phyloP scores from a whole-genome alignment of 2,888 invertebrate species.

The Agriopis marginaria region DNA sequence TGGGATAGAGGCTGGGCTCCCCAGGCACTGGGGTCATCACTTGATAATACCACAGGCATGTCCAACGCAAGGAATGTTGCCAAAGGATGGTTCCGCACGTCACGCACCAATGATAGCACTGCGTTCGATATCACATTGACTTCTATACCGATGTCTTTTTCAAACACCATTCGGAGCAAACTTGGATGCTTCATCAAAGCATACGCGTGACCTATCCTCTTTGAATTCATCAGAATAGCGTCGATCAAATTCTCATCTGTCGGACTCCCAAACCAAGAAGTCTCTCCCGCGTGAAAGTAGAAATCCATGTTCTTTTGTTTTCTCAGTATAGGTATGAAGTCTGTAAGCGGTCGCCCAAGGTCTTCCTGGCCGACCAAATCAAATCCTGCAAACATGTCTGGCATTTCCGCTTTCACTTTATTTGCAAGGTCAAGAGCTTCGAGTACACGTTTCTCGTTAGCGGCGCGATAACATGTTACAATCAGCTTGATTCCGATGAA shows the following conservation, averaged over 20 bases:
- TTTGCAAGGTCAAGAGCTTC: slow-evolving; percentile 69
- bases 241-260: slow-evolving; percentile 92
- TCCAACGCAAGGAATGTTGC: slow-evolving; percentile 88
- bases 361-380: slow-evolving; percentile 95
- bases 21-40: slow-evolving; percentile 94
- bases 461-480: slow-evolving; percentile 70
- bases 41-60: slow-evolving; percentile 91
- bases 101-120: slow-evolving; percentile 89
- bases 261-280: slow-evolving; percentile 89
- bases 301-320: slow-evolving; percentile 85
- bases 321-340: slow-evolving; percentile 86
- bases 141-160: slow-evolving; percentile 89
- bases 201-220: slow-evolving; percentile 93
- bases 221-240: slow-evolving; percentile 90
- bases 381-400: slow-evolving; percentile 91
- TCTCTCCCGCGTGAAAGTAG: slow-evolving; percentile 94
- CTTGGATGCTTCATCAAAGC: slow-evolving; percentile 91
- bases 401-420: slow-evolving; percentile 80
- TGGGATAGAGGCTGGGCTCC: slow-evolving; percentile 90
- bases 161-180: slow-evolving; percentile 84
- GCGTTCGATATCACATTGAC: slow-evolving; percentile 93
- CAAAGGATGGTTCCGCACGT: slow-evolving; percentile 92
- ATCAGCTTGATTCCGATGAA: slow-evolving; percentile 90
- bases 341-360: slow-evolving; percentile 87
- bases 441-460: slow-evolving; percentile 67